Base-by-base conservation (phyloP, 2,113 vertebrate species). In the Barnardius zonarius region DNA sequence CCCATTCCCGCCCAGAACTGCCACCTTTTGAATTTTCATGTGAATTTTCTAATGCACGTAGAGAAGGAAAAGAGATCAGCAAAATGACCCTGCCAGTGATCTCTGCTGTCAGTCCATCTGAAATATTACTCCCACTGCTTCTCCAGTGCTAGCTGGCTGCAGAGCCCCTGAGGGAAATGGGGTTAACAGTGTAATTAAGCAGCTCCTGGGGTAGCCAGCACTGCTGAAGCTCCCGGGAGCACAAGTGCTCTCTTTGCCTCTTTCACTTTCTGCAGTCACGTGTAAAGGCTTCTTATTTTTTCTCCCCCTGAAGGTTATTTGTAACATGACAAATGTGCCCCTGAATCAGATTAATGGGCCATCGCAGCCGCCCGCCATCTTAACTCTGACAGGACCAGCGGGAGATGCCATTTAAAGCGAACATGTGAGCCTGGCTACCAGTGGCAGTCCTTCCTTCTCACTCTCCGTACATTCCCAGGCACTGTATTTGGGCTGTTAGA, bases 151-250 rank as follows among this genome's bases (percentile, higher is more conserved):
- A 44, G 13, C 48, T 66, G 75, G 63, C 80, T 64, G 63, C 72
- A n/a, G 31, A n/a, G 11, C 39, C n/a, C 30, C 2, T 0, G 0
- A 10, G 12, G 59, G 3, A 5, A 69, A 35, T 13, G 19, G 44
- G n/a, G 7, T 74, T 81, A 48, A 35, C 3, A 1, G 33, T 25
- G 7, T 46, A 54, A 79, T 85, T 37, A 90, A 54, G 52, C 88
- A 88, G 43, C 22, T 92, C 43, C 52, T 44, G 62, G 67, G 43
- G 57, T 51, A 48, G 51, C 55, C 85, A 33, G 69, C 28, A 15
- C 27, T 69, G 61, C 35, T 7, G 1, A 25, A 84, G 30, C 39
- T 85, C 83, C 57, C 37, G 24, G 33, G 52, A 59, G 14, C 17
- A 22, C 23, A 49, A 79, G 41, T 10, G 39, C 44, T 83, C 48